Conservation (phyloP, 2,888 invertebrate genomes). For the Eupithecia insigniata region DNA sequence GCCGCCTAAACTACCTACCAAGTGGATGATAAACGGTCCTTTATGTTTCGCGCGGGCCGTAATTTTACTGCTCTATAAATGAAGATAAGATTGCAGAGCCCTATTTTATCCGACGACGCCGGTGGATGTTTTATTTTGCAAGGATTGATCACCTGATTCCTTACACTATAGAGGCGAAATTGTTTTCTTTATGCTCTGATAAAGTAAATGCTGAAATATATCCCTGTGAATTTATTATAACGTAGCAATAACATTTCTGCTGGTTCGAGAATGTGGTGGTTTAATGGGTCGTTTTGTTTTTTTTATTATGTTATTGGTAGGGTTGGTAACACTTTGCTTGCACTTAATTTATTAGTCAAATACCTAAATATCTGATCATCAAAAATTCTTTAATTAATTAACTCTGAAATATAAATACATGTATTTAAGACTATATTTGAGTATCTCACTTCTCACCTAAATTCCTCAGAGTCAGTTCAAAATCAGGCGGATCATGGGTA, state of each 20-base stretch:
- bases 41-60: constrained; percentile 71
- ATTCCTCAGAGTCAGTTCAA: background rate
- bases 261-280: background rate
- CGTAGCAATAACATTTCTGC: constrained; percentile 11
- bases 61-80: constrained; percentile 80
- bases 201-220: constrained; percentile 24
- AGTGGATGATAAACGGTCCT: constrained; percentile 75
- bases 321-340: background rate
- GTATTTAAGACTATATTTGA: background rate
- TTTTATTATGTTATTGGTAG: background rate
- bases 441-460: background rate
- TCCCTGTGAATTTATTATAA: constrained; percentile 24
- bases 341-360: background rate
- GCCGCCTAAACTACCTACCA: constrained; percentile 68
- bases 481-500: background rate
- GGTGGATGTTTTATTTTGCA: constrained; percentile 65
- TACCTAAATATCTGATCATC: background rate
- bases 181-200: constrained; percentile 31
- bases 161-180: constrained; percentile 32
- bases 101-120: constrained; percentile 66
- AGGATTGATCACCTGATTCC: constrained; percentile 55
- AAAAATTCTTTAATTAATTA: background rate
- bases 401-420: background rate
- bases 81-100: constrained; percentile 72
- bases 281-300: background rate